Evolutionary conservation across 2,797 vertebrate species (phyloP), one percentile per base, ranked within the genome.

Genomic region (Hydrolagus colliei): DNA sequence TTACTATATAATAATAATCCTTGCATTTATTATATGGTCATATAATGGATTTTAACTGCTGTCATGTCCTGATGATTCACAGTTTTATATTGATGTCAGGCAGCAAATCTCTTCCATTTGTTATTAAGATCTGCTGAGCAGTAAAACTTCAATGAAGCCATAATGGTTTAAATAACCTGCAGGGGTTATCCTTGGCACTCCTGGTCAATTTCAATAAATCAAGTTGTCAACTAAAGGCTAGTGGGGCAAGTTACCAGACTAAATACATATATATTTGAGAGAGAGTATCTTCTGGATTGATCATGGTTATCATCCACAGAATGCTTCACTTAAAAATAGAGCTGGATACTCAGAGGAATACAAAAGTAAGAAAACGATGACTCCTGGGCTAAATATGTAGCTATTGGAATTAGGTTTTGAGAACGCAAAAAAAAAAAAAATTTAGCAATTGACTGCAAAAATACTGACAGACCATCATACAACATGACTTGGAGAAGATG

Each of bases 191-290:
- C 63, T 62, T 63, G 61, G 65, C 59, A 79, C 18, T 82, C 61
- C 22, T 79, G n/a, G 76, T 63, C 11, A 12, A n/a, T 79, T 62
- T 79, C n/a, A 22, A 79, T 79, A 62, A 63, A 79, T 79, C 76
- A 79, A 63, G 59, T 63, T 63, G 76, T 79, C n/a, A 79, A 20
- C 14, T 79, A 22, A 22, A 79, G 61, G 52, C 61, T 63, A 27
- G n/a, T 61, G 75, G 18, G 41, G 10, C 75, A 77, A 52, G 41
- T 52, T 52, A 52, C 6, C 41, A 52, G 3, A 77, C 41, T 61
- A n/a, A 2, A 20, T 77, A 11, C 75, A 59, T 13, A 13, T 27
- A n/a, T 65, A 18, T 27, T 27, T n/a, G 62, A 11, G 32, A 32
- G 22, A 10, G 7, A 79, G 61, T 0, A 80, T 67, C 7, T 9